These are phyloP conservation scores for Zophobas morio DNA, from an alignment of 1,140 invertebrate species.

Conservation along the genomic window DNA sequence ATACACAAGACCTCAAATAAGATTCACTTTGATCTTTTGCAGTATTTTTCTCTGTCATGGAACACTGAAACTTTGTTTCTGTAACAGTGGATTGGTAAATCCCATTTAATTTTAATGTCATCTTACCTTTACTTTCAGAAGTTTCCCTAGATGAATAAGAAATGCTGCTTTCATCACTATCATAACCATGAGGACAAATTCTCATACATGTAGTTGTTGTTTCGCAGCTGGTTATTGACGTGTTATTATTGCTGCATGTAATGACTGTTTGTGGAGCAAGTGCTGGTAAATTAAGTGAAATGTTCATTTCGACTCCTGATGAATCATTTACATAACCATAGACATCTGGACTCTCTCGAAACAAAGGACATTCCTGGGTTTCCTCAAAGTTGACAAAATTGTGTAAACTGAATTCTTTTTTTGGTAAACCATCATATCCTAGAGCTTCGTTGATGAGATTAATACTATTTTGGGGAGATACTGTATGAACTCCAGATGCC, in stretches of 20 bases:
- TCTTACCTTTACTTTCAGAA: constrained; percentile 27
- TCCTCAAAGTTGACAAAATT: constrained; percentile 12
- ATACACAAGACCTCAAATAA: not conserved
- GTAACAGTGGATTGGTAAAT: constrained; percentile 1
- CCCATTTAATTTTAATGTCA: not conserved
- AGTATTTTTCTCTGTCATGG: constrained; percentile 6
- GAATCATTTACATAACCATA: constrained; percentile 11
- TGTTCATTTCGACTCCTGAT: constrained; percentile 11
- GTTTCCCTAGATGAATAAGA: constrained; percentile 48
- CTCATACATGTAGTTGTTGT: not conserved
- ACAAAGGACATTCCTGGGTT: constrained; percentile 7
- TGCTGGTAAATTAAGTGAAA: constrained; percentile 45
- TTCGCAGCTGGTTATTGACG: constrained; percentile 33
- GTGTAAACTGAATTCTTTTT: constrained; percentile 1
- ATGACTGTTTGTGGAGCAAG: constrained; percentile 45
- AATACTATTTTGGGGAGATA: constrained; percentile 16
- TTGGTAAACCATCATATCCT: not conserved
- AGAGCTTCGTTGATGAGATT: constrained; percentile 3
- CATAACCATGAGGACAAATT: constrained; percentile 18
- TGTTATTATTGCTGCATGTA: constrained; percentile 49
- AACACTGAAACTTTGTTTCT: not conserved
- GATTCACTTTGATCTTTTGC: constrained; percentile 13
- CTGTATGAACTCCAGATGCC: constrained; percentile 23
- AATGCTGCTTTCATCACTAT: constrained; percentile 52
- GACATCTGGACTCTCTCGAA: not conserved